A percentile compares a stretch with the other conserved stretches of the same genome.
Evolutionary conservation across 2,797 vertebrate species (phyloP).

Genomic region (Dipus sagitta): DNA sequence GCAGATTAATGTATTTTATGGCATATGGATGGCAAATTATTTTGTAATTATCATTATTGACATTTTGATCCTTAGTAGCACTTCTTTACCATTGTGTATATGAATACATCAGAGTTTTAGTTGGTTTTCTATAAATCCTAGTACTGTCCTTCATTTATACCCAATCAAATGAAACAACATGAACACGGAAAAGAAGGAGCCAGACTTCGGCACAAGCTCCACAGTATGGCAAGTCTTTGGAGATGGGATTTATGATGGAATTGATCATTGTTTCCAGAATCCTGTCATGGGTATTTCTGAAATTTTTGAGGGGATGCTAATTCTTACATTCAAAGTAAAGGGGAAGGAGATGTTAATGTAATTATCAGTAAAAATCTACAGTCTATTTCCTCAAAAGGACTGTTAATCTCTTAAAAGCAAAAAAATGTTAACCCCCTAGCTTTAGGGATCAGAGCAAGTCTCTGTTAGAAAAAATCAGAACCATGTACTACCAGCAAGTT

Average conservation of each 20-base stretch:
- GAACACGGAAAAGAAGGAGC: conserved; percentile 3
- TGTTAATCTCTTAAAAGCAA: neutral
- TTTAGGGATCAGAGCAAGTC: neutral
- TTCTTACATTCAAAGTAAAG: conserved; percentile 10
- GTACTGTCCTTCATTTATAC: neutral
- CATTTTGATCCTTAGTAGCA: neutral
- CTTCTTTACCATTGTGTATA: neutral
- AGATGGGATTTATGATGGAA: neutral
- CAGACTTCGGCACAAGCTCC: neutral
- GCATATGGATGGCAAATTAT: neutral
- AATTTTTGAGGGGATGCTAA: neutral
- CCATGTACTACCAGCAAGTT: neutral
- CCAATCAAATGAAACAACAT: neutral
- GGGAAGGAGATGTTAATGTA: neutral
- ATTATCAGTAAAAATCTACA: neutral
- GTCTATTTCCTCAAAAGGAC: neutral
- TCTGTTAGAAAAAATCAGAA: too few relatives aligned
- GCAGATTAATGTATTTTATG: neutral
- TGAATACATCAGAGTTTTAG: neutral
- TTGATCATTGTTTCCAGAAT: neutral
- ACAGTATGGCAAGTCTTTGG: neutral
- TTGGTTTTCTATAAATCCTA: neutral
- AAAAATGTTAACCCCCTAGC: neutral
- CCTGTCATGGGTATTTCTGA: neutral
- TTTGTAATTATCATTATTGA: neutral